Conservation (phyloP, 2,888 invertebrate species). For the Fabriciana adippe region DNA sequence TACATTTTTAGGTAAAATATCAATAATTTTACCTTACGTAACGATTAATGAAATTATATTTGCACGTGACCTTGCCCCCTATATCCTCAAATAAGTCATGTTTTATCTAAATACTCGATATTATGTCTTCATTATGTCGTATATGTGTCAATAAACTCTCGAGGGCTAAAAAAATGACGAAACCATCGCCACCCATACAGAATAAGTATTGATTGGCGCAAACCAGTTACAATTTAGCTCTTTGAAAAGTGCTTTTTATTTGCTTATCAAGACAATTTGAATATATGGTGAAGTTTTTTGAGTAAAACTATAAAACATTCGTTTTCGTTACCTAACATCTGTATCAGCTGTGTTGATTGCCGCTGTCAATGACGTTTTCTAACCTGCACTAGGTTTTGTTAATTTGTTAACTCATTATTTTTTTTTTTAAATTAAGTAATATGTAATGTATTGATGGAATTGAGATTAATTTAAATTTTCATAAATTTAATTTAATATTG, state of each 20-base stretch:
- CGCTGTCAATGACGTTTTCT: conserved; percentile 17
- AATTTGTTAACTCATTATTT: background rate
- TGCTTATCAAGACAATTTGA: conserved; percentile 1
- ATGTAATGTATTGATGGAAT: no score
- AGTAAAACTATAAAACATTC: background rate
- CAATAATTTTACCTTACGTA: conserved; percentile 69
- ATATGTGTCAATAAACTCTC: conserved; percentile 25
- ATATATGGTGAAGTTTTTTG: background rate
- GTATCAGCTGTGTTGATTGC: conserved; percentile 14
- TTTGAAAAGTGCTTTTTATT: background rate
- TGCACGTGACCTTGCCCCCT: conserved; percentile 77
- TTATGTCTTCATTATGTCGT: background rate
- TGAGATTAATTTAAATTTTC: no score
- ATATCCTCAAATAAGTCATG: conserved; percentile 41
- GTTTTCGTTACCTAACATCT: conserved; percentile 24
- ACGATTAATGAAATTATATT: conserved; percentile 70
- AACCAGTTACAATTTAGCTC: conserved; percentile 28
- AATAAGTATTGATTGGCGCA: conserved; percentile 40
- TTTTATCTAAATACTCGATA: conserved; percentile 3
- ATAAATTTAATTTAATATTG: no score
- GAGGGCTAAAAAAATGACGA: conserved; percentile 29
- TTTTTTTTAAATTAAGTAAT: no score
- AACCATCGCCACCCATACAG: conserved; percentile 11
- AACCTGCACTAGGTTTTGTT: conserved; percentile 6
- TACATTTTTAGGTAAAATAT: conserved; percentile 23